Base-by-base conservation (phyloP, 1,140 invertebrate genomes). In the Pseudobourletiella spinata region DNA sequence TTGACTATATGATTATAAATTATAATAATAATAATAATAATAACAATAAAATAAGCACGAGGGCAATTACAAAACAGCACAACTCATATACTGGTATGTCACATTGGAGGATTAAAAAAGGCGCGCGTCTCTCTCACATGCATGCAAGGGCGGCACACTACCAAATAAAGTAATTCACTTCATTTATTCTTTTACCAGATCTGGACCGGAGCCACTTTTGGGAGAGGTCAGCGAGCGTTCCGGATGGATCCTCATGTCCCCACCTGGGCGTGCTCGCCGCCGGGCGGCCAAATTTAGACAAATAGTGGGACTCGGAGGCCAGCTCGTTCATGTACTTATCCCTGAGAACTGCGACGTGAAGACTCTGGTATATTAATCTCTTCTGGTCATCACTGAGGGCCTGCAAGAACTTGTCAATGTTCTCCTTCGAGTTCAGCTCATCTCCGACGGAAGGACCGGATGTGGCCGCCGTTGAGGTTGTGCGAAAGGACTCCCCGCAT, bases 271-370 rank as follows among this genome's bases (percentile, higher is more conserved):
- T 2, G 25, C 3, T 32, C 3, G 52, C 30, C 0, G 60, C 51
- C 39, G 65, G 65, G n/a, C 65, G 46, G 2, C 65, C 65, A 26
- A 66, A 66, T 57, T 39, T 59, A n/a, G 60, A 63, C 44, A 66
- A 35, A 26, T 63, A 66, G 28, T 62, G 57, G 16, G 56, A 63
- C 15, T 60, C 65, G n/a, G 57, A 18, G 28, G 22, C 42, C 3
- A 56, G 22, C 25, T 64, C 56, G 18, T 51, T 42, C 42, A 30
- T 35, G 22, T 59, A 56, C 28, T 55, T 63, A 25, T 59, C 57
- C 16, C 60, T 28, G 4, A 63, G 44, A 29, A 60, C 60, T 29
- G 59, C 60, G 18, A 66, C 51, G 25, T 66, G 61, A 11, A 66
- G 42, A 46, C 59, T 59, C 26, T 66, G 65, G 42, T 63, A 66